Conservation (phyloP, 2,888 invertebrate species). For the Drosophila macrothrix region DNA sequence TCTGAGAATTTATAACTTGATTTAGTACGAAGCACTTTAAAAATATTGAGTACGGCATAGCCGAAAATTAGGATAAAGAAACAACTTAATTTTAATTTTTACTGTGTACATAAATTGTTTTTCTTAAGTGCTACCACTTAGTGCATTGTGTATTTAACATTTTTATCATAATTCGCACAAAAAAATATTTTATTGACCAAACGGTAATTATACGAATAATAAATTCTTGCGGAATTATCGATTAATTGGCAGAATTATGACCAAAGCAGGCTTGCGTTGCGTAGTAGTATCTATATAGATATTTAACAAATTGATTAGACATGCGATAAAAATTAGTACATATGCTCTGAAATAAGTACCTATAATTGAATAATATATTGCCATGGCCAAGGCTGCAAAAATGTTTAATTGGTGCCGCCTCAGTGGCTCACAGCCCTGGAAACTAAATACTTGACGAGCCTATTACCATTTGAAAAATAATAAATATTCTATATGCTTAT, state of each 20-base stretch:
- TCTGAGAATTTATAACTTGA: not conserved
- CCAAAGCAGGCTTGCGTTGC: not conserved
- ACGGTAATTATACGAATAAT: slow-evolving; percentile 1
- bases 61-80: not conserved
- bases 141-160: not conserved
- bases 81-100: not conserved
- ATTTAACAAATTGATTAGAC: slow-evolving; percentile 40
- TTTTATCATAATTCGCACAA: not conserved
- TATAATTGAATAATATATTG: slow-evolving; percentile 45
- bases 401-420: slow-evolving; percentile 59
- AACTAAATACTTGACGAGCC: not conserved
- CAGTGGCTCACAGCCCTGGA: slow-evolving; percentile 27
- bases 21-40: not conserved
- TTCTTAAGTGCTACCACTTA: not conserved
- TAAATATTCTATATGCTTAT: not conserved
- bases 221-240: slow-evolving; percentile 27
- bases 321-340: slow-evolving; percentile 36
- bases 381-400: slow-evolving; percentile 40
- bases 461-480: slow-evolving; percentile 3
- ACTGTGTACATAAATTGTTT: not conserved
- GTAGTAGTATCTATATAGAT: slow-evolving; percentile 1
- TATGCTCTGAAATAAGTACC: slow-evolving; percentile 9
- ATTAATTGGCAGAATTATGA: slow-evolving; percentile 29
- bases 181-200: slow-evolving; percentile 16
- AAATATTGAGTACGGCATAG: not conserved